These are phyloP conservation scores for Crossaster papposus DNA, from an alignment of 53 echinoderm and acorn worm species.

Conservation along the genomic window DNA sequence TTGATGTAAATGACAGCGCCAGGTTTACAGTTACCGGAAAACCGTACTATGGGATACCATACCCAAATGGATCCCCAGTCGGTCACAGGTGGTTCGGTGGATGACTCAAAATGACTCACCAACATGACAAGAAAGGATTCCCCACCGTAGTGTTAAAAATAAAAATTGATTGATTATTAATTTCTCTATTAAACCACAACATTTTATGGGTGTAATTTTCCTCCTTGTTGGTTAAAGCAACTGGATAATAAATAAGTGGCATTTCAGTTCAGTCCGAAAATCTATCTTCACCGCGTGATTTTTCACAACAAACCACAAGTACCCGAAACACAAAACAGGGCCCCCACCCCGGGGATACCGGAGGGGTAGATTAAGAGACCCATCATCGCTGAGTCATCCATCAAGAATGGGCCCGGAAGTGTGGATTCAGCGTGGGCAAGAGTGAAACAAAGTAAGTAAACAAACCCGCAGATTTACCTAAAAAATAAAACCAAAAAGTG, in stretches of 20 bases:
- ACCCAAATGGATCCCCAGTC: no score
- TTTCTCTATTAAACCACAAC: no score
- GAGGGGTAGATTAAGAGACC: background rate
- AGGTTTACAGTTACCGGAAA: no score
- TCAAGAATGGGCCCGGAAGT: slow-evolving; percentile 37
- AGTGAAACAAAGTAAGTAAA: background rate
- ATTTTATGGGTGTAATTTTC: no score
- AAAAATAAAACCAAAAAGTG: no score
- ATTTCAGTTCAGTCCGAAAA: no score
- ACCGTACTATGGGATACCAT: no score
- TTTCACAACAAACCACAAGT: slow-evolving; percentile 9
- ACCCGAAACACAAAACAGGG: slow-evolving; percentile 15
- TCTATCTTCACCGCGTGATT: background rate
- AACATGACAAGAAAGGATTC: background rate
- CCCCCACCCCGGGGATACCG: background rate
- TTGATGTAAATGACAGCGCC: no score
- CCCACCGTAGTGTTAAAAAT: background rate
- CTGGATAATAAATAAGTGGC: no score
- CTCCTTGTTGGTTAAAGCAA: no score
- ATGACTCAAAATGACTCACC: no score
- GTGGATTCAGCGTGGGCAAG: slow-evolving; percentile 4
- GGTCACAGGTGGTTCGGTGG: no score
- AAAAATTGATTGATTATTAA: background rate
- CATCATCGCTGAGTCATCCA: slow-evolving; percentile 35
- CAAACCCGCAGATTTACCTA: background rate